These are phyloP conservation scores for Monarcha castaneiventris DNA, from an alignment of 2,113 vertebrate species.

Conservation along the genomic window DNA sequence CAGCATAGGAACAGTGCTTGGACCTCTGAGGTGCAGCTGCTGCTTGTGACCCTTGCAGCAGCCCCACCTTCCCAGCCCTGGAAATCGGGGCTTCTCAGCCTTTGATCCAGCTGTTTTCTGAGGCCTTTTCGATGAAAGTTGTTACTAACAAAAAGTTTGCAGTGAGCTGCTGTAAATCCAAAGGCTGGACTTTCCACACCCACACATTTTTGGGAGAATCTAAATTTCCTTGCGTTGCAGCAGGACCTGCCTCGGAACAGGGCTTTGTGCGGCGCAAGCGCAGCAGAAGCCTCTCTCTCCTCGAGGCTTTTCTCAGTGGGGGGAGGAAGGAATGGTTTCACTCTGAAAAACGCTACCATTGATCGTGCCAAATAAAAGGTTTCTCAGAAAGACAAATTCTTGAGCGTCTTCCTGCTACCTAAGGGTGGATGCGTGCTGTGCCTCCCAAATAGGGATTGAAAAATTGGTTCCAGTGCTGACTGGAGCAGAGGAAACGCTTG, in stretches of 20 bases:
- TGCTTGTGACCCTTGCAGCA: not conserved
- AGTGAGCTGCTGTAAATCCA: not conserved
- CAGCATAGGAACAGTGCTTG: not conserved
- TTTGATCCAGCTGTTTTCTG: not conserved
- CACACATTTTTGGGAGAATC: not conserved
- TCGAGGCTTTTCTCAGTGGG: slow-evolving; percentile 17
- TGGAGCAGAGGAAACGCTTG: not conserved
- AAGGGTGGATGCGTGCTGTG: not conserved
- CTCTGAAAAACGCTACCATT: not conserved
- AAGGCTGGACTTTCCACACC: not conserved
- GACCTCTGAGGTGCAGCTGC: not conserved
- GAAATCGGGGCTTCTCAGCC: not conserved
- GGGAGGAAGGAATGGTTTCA: not conserved
- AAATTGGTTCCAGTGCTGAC: not conserved
- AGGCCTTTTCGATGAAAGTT: not conserved
- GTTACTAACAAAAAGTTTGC: not conserved
- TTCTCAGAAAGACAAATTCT: slow-evolving; percentile 48
- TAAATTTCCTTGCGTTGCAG: not conserved
- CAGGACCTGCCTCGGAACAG: not conserved
- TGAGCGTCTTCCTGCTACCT: slow-evolving; percentile 43
- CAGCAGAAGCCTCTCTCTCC: not conserved
- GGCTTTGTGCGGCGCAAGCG: not conserved
- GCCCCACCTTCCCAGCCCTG: not conserved
- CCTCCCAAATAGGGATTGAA: not conserved
- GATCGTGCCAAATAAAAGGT: slow-evolving; percentile 61